These are phyloP conservation scores for Conger conger DNA, from an alignment of 2,113 vertebrate genomes.

Conservation along the genomic window DNA sequence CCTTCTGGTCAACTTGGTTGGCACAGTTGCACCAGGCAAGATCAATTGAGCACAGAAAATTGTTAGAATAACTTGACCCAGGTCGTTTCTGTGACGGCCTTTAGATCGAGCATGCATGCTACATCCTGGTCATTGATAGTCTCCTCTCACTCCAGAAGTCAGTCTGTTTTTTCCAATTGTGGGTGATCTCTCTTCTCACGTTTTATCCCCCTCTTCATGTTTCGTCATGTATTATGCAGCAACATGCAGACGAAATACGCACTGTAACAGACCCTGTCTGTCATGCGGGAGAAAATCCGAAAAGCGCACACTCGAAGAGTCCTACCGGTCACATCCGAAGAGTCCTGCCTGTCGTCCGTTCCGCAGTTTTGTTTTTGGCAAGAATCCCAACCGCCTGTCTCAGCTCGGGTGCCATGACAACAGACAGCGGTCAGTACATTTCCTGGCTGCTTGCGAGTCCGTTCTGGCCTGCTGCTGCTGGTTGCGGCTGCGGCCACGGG, in stretches of 20 bases:
- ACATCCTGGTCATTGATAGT: neutral
- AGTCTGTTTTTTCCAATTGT: neutral
- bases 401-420: neutral
- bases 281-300: neutral
- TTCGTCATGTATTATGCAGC: neutral
- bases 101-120: neutral
- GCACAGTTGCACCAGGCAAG: too few relatives aligned
- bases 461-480: too few relatives aligned
- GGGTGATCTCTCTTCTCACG: neutral
- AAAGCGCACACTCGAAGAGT: too few relatives aligned
- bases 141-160: neutral
- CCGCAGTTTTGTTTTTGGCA: neutral
- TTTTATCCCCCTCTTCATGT: neutral
- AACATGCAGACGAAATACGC: too few relatives aligned
- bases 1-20: too few relatives aligned
- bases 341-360: neutral
- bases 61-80: too few relatives aligned
- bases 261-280: neutral
- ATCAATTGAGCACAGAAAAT: too few relatives aligned
- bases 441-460: neutral
- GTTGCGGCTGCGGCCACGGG: too few relatives aligned
- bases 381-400: neutral
- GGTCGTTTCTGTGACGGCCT: neutral
- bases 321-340: too few relatives aligned
- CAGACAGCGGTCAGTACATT: neutral